Conservation (phyloP, 2,888 invertebrate genomes). For the Muschampia plurimacula region DNA sequence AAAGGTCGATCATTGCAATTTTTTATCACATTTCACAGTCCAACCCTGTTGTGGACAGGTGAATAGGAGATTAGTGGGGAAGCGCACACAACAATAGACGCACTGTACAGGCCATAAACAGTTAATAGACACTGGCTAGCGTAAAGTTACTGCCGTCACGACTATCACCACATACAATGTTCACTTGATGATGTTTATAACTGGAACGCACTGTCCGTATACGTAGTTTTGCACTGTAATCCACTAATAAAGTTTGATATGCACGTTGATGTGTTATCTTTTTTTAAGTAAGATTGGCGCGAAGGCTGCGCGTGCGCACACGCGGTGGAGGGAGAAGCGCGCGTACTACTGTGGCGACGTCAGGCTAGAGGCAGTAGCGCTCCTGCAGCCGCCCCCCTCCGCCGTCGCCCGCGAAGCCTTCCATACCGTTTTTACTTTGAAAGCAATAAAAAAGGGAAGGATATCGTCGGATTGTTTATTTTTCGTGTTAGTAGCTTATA, state of each 20-base stretch:
- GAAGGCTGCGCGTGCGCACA: slow-evolving; percentile 75
- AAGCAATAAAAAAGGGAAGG: slow-evolving; percentile 81
- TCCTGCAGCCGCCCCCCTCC: slow-evolving; percentile 68
- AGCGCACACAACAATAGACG: slow-evolving; percentile 77
- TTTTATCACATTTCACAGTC: slow-evolving; percentile 84
- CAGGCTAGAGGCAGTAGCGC: slow-evolving; percentile 81
- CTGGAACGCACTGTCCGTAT: slow-evolving; percentile 50
- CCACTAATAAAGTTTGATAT: slow-evolving; percentile 57
- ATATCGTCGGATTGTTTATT: slow-evolving; percentile 81
- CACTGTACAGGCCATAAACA: slow-evolving; percentile 79
- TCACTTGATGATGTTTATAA: slow-evolving; percentile 45
- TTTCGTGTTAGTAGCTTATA: slow-evolving; percentile 83
- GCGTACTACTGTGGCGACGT: slow-evolving; percentile 77
- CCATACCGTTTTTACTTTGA: slow-evolving; percentile 75
- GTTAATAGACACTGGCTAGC: slow-evolving; percentile 69
- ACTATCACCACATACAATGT: slow-evolving; percentile 51
- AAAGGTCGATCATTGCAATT: slow-evolving; percentile 78
- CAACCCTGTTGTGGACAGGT: slow-evolving; percentile 76
- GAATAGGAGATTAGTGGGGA: slow-evolving; percentile 79
- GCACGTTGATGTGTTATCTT: slow-evolving; percentile 49
- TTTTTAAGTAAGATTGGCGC: slow-evolving; percentile 49
- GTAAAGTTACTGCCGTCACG: slow-evolving; percentile 54
- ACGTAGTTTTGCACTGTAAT: slow-evolving; percentile 72
- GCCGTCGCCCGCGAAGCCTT: slow-evolving; percentile 65
- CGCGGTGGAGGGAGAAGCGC: slow-evolving; percentile 79